A percentile compares a stretch with the other conserved stretches of the same genome.
These are phyloP conservation scores for Trachelus iudaicus DNA, from an alignment of 2,888 invertebrate genomes.

Conservation along the genomic window DNA sequence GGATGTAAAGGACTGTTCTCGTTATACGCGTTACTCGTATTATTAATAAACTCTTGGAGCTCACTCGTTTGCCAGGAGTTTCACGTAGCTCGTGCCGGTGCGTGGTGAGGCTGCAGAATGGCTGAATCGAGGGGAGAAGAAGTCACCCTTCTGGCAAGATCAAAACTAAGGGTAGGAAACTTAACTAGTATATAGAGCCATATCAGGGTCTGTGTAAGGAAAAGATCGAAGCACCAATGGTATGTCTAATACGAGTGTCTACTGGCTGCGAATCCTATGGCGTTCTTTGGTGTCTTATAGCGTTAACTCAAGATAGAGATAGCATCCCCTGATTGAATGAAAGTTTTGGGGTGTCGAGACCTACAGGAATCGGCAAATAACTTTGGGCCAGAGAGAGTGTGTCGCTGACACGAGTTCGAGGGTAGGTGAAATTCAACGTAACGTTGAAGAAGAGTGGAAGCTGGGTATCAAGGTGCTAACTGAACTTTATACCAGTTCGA, in stretches of 20 bases:
- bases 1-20: background rate
- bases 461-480: background rate
- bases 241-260: background rate
- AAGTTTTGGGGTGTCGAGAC: slow-evolving; percentile 25
- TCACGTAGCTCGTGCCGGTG: background rate
- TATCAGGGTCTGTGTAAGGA: background rate
- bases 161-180: background rate
- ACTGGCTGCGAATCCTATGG: background rate
- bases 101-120: background rate
- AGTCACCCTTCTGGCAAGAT: background rate
- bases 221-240: background rate
- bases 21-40: background rate
- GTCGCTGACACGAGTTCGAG: background rate
- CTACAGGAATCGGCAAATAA: background rate
- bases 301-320: background rate
- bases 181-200: background rate
- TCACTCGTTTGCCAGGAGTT: background rate
- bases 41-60: background rate
- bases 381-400: background rate
- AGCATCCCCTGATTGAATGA: slow-evolving; percentile 23
- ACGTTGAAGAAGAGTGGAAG: background rate
- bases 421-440: background rate
- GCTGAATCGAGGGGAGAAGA: background rate
- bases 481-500: background rate
- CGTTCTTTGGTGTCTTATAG: background rate